A percentile compares a stretch with the other conserved stretches of the same genome.
Evolutionary conservation across 2,888 invertebrate species (phyloP).

Genomic region (Sipha maydis): DNA sequence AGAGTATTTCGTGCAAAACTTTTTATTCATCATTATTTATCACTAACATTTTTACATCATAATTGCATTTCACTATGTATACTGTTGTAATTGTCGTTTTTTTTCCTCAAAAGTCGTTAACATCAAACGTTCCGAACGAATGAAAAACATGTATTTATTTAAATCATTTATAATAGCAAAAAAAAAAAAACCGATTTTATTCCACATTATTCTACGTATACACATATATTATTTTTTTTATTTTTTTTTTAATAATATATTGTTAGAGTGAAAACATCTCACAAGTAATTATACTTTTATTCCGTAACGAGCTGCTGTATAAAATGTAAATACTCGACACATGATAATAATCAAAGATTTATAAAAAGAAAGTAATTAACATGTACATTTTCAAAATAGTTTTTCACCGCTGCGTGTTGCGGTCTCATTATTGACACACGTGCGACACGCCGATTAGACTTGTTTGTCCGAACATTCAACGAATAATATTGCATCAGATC

Average conservation of each 20-base stretch:
- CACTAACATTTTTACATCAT: constrained; percentile 7
- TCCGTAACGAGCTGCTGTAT: too few species aligned
- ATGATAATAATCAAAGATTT: too few species aligned
- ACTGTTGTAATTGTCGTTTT: constrained; percentile 33
- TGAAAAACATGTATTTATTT: constrained; percentile 22
- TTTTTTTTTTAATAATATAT: neutral
- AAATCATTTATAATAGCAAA: neutral
- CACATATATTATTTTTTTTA: too few species aligned
- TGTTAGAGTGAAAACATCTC: neutral
- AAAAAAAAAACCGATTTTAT: neutral
- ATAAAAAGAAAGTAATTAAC: too few species aligned
- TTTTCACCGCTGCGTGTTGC: too few species aligned
- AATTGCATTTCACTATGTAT: constrained; percentile 12
- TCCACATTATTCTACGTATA: neutral
- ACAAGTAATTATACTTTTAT: too few species aligned
- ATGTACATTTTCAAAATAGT: too few species aligned
- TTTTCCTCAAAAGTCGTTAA: constrained; percentile 8
- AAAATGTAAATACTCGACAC: too few species aligned
- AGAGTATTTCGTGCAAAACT: constrained; percentile 7
- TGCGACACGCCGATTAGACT: too few species aligned
- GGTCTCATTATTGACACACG: too few species aligned
- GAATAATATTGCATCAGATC: too few species aligned
- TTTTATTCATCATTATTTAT: constrained; percentile 7
- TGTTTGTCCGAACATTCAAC: too few species aligned
- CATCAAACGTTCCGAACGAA: constrained; percentile 16